Percentiles rank a stretch among this genome's conserved stretches.
Evolutionary conservation across 2,113 vertebrate species (phyloP).

Genomic region (Oryctolagus cuniculus): DNA sequence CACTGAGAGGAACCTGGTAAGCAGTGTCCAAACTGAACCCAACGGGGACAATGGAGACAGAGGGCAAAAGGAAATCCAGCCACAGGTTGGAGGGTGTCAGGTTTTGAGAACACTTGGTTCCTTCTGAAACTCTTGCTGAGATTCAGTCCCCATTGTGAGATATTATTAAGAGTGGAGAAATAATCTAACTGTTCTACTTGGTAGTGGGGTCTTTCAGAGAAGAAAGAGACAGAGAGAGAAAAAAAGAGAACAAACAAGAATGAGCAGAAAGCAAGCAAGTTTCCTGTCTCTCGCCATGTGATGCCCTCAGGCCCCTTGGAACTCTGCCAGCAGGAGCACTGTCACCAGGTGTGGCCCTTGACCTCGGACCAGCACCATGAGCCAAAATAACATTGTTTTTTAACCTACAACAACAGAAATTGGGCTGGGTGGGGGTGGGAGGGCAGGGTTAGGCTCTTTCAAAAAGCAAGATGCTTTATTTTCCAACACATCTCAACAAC

Average conservation of each 20-base stretch:
- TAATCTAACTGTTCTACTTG: background rate
- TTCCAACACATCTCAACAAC: conserved; percentile 1
- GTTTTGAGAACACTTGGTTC: background rate
- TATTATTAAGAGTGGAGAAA: background rate
- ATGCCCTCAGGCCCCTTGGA: background rate
- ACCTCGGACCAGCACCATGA: background rate
- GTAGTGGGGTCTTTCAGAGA: background rate
- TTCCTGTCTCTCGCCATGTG: background rate
- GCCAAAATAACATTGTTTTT: background rate
- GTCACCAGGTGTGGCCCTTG: background rate
- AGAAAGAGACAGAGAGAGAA: background rate
- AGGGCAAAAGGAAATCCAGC: background rate
- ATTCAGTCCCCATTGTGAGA: background rate
- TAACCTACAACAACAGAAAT: background rate
- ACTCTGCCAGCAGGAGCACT: background rate
- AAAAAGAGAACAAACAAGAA: background rate
- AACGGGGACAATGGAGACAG: no score
- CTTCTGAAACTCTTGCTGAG: background rate
- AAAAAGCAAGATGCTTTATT: background rate
- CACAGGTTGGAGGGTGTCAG: background rate
- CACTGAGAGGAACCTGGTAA: background rate
- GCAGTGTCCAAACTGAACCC: background rate
- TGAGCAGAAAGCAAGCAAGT: no score
- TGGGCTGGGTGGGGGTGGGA: background rate
- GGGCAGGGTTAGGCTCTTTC: background rate